Evolutionary conservation across 64 coral and sea anemone genomes (phyloP), one percentile per base, ranked within the genome.

Genomic region (Astreopora myriophthalma): DNA sequence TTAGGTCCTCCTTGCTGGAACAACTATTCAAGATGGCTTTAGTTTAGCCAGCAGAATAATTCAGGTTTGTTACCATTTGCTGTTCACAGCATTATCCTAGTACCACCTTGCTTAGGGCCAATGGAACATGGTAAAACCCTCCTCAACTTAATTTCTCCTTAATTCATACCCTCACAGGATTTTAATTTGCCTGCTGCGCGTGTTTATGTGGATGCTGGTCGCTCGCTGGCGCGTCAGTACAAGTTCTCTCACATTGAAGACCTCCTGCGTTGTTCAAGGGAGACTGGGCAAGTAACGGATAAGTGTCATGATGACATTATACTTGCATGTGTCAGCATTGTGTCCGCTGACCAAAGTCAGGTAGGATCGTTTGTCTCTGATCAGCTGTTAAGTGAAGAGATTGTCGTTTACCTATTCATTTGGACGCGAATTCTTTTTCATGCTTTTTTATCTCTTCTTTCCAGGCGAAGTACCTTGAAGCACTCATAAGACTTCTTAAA

Each of bases 271-370:
- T 93, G 87, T 51, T 94, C 89, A 17, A 87, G 87, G 3, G 94
- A 99, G 31, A 90, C 93, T 19, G 90, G 97, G 16, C 91, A 93
- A 75, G 87, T 99, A 30, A 93, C 69, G 34, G 94, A 99, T 11
- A 99, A 96, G 80, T 95, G 94, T 38, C 92, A 95, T 34, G 97
- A 99, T 83, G 93, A 93, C 3, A 93, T 99, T 68, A 95, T 98
- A 48, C 86, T 98, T 6, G 94, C 85, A 48, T 95, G 94, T 40
- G 93, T 98, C 39, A 85, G 94, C 13, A 98, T 95, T 26, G 79
- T 95, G 9, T 86, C 93, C 24, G 73, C 90, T 84, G 96, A 98
- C 73, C 89, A 98, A 24, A 98, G 63, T 75, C 93, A 98, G 96
- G 96, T 98, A 72, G 14, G 17, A 19, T 33, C 20, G 0, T 34